Evolutionary conservation across 2,888 invertebrate species (phyloP), one percentile per base, ranked within the genome.

Genomic region (Aporophyla lueneburgensis): DNA sequence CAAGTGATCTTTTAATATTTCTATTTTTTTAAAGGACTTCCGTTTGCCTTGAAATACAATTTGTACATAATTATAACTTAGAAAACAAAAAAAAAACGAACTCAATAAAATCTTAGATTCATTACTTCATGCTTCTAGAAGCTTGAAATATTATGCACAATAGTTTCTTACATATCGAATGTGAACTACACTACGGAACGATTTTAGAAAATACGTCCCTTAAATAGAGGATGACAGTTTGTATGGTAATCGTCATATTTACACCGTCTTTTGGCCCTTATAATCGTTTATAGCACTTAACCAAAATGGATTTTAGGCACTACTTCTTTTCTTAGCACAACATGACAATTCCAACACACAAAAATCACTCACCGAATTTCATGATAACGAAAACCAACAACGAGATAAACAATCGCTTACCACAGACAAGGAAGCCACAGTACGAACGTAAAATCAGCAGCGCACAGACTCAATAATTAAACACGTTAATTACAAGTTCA

Each of bases 401-500:
- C 21, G 1, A 43, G 65, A 51, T 56, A 62, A 75, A 58, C 66
- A 67, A 77, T 49, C 54, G 51, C 33, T 33, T 9, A 61, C n/a
- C 54, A 33, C 19, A 65, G 12, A 58, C 74, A 70, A 77, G 56
- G 67, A 74, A 73, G 7, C 46, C 74, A 77, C 68, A 75, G 49
- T 27, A 61, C 43, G 51, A 74, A 62, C 54, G 71, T 67, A 19
- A 84, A 66, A 68, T 61, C 53, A 61, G 70, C 53, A 77, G 71
- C 62, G 71, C 69, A 80, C 80, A 51, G 62, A 53, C 67, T 51
- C 70, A 74, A 78, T 78, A 84, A 85, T 89, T 73, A 66, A 19
- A 16, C 33, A 82, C 81, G 81, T 77, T 88, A 88, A 88, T 87
- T 86, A 79, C 85, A 81, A 82, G 87, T 79, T 86, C 89, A 89